Conservation (phyloP, 2,113 vertebrate species). For the Callipepla squamata region DNA sequence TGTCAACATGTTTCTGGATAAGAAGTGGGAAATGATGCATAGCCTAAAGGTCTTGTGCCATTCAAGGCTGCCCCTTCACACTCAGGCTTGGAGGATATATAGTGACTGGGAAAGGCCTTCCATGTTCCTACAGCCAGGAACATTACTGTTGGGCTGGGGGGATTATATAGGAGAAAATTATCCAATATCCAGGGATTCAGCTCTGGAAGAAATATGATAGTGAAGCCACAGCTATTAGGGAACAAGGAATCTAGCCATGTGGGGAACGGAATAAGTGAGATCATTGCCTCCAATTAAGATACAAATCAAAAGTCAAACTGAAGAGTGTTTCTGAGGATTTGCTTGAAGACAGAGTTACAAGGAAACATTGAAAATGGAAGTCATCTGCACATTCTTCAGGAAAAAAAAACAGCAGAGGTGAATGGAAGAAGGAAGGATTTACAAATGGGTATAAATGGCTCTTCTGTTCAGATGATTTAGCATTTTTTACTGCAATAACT, state of each 20-base stretch:
- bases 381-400: background rate
- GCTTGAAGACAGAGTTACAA: background rate
- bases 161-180: background rate
- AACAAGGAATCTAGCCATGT: background rate
- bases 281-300: background rate
- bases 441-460: background rate
- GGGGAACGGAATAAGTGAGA: background rate
- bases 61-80: background rate
- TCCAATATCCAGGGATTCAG: background rate
- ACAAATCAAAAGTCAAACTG: background rate
- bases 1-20: background rate
- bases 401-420: background rate
- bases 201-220: background rate
- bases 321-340: background rate
- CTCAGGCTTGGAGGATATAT: background rate
- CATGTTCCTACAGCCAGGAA: background rate
- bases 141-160: fast-evolving
- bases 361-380: background rate
- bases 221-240: background rate
- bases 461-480: background rate
- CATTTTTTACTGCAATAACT: background rate
- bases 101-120: background rate
- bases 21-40: background rate
- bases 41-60: background rate
- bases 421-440: background rate